These are phyloP conservation scores for Anguilla pacifica DNA, from an alignment of 2,797 vertebrate species.

Conservation along the genomic window DNA sequence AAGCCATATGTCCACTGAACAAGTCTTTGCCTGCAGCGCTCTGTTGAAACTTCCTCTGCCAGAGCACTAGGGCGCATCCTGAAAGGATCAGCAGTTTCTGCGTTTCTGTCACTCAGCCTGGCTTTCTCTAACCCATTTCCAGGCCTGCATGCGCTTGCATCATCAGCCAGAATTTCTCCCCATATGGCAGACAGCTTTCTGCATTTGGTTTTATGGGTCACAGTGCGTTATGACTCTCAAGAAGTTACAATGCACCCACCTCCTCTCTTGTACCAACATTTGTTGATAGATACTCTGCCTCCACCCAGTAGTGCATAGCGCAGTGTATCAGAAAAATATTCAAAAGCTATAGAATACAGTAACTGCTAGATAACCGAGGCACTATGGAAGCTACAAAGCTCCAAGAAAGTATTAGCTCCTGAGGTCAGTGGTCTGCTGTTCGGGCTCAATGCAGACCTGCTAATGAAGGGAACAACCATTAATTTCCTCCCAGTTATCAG, in stretches of 20 bases:
- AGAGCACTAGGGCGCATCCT: neutral
- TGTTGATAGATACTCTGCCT: neutral
- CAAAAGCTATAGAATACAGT: neutral
- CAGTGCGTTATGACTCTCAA: neutral
- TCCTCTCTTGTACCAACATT: neutral
- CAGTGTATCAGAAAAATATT: neutral
- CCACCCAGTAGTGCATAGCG: neutral
- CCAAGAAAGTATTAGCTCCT: neutral
- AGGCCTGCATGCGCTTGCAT: neutral
- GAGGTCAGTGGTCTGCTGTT: neutral
- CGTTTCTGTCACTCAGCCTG: neutral
- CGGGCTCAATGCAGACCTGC: neutral
- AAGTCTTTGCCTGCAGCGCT: neutral
- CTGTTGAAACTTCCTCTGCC: neutral
- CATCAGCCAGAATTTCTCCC: constrained; percentile 6
- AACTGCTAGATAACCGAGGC: neutral
- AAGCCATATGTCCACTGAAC: neutral
- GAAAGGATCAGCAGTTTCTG: neutral
- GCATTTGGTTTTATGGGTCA: neutral
- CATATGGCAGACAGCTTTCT: constrained; percentile 13
- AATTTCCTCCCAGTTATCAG: neutral
- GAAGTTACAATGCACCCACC: neutral
- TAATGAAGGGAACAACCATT: neutral
- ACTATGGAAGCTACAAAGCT: neutral
- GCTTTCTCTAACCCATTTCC: neutral